These are phyloP conservation scores for Circaetus cinerascens DNA, from an alignment of 2,113 vertebrate species.

Conservation along the genomic window DNA sequence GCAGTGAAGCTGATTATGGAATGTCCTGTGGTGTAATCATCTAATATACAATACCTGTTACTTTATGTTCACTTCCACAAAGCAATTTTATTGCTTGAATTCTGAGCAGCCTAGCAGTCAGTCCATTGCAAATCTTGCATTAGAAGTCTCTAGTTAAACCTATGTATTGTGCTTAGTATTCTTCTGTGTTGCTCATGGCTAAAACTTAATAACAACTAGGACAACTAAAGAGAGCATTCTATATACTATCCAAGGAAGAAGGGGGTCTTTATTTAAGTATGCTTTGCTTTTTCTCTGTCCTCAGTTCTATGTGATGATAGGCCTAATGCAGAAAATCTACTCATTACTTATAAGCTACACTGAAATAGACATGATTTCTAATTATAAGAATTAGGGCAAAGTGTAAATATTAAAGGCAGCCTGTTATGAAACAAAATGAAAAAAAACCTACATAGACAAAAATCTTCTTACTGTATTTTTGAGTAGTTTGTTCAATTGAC, in stretches of 20 bases:
- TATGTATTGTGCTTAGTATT: neutral
- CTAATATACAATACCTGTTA: neutral
- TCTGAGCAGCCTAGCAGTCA: neutral
- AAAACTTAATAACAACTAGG: neutral
- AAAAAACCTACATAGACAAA: neutral
- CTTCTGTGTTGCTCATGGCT: neutral
- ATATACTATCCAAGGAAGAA: neutral
- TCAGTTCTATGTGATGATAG: neutral
- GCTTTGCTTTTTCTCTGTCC: neutral
- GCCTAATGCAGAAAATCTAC: neutral
- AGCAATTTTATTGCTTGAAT: neutral
- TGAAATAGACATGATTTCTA: neutral
- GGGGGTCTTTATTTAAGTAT: neutral
- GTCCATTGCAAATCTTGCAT: neutral
- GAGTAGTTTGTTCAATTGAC: neutral
- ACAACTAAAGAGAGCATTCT: neutral
- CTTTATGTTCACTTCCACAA: neutral
- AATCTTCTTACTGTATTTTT: neutral
- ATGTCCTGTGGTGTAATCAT: neutral
- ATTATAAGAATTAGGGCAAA: neutral
- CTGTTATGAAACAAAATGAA: neutral
- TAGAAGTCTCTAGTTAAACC: neutral
- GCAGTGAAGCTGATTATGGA: neutral
- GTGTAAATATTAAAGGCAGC: neutral
- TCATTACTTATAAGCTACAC: neutral